Percentiles rank a stretch among this genome's conserved stretches.
Evolutionary conservation across 2,888 invertebrate genomes (phyloP).

Genomic region (Stenchaetothrips biformis): DNA sequence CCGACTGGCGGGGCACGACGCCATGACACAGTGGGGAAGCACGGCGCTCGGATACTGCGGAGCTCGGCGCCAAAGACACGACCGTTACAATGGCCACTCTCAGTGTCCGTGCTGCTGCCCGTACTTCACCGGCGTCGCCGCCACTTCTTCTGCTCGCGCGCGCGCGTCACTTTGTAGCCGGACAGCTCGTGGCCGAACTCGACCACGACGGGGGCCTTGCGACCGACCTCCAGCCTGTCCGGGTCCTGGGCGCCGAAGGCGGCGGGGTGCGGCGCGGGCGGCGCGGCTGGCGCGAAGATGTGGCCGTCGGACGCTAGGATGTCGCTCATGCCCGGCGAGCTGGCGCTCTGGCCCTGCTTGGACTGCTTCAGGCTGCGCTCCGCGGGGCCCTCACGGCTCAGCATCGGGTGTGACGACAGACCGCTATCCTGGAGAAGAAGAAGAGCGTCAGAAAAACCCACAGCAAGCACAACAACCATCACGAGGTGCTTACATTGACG

Average conservation of each 20-base stretch:
- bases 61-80: no score
- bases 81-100: no score
- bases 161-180: conserved; percentile 8
- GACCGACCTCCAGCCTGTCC: background rate
- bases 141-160: conserved; percentile 11
- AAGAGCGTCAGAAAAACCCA: background rate
- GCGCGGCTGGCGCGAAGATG: background rate
- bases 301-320: background rate
- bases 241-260: conserved; percentile 15
- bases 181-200: conserved; percentile 6
- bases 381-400: background rate
- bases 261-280: background rate
- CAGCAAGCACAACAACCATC: background rate
- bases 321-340: background rate
- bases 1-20: no score
- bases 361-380: background rate
- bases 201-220: conserved; percentile 13
- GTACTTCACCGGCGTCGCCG: background rate
- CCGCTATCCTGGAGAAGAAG: background rate
- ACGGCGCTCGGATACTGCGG: no score
- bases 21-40: no score
- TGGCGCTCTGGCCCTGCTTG: background rate
- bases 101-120: background rate
- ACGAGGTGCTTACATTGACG: background rate
- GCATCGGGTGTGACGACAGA: background rate